Evolutionary conservation across 2,888 invertebrate species (phyloP), one percentile per base, ranked within the genome.

Genomic region (Doris montereyensis): DNA sequence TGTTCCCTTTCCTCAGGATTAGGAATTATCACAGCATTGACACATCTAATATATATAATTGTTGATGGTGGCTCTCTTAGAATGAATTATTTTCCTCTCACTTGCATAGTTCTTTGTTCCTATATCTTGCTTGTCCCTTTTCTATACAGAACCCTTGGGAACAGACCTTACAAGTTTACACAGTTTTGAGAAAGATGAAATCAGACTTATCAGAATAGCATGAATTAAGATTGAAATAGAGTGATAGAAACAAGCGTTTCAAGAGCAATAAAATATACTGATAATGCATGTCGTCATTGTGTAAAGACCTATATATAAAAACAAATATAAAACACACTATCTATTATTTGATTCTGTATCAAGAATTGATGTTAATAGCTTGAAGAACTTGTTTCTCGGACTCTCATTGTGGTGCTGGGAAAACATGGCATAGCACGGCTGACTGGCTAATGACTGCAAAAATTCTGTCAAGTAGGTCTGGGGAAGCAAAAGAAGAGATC

Each of bases 381-480:
- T 85, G 84, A 62, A 94, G 89, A 1, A 93, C 92, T 84, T 92
- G 92, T 81, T 93, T 92, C 86, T 95, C 95, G 0, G 91, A 86
- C 8, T 92, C 8, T 92, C 91, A 83, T 92, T 94, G 41, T 95
- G 92, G 88, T 95, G 94, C 77, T 93, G 93, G 72, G 92, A 92
- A 87, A 94, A 95, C 83, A 92, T 93, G n/a, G 85, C 82, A 84
- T 94, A 95, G 85, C 93, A 94, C 79, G 94, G 94, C 87, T 94
- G 94, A 65, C 92, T 93, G 4, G 94, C 93, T 78, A 95, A 93
- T 34, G 93, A 93, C 80, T 93, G 92, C 5, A 95, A 86, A 86
- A 94, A 95, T 84, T 94, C 94, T 1, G 93, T 93, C 67, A 95
- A 89, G 88, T 94, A 94, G 58, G 93, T 93, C 87, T 93, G 93